Base-by-base conservation (phyloP, 2,888 invertebrate species). In the Leistus spinibarbis region DNA sequence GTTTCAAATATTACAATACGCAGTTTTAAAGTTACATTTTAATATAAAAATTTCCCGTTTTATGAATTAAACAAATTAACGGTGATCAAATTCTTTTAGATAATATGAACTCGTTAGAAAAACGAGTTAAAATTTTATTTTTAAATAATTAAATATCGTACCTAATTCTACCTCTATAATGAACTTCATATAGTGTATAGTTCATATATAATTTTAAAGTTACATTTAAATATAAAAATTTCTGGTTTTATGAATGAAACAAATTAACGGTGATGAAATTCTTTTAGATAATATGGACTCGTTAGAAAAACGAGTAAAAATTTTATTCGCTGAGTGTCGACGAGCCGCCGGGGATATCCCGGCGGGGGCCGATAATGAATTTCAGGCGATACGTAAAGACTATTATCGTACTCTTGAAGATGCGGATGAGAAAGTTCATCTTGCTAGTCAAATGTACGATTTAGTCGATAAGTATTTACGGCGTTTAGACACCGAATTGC, bases 381-480 rank as follows among this genome's bases (percentile, higher is more conserved):
- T 94, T 86, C 89, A 94, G 78, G 90, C 91, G 77, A 94, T 98
- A 79, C 88, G 92, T 77, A 91, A 91, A 84, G 96, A 97, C 79
- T 99, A 97, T 86, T 93, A 94, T 78, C 96, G 96, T 85, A 94
- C 95, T 1, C 85, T 98, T 76, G 96, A 97, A 83, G 96, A 98
- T 87, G 96, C 98, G 40, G 98, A 98, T 86, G 98, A 98, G 84
- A 99, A 99, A 86, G 96, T 97, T 23, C 92, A 95, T 78, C 88
- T 99, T 79, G 96, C 98, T 13, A 96, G 93, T 85, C 95, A 96
- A 85, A 95, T 98, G 90, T 95, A 96, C 85, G 98, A 98, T 82
- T 88, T 98, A 81, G 97, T 98, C 71, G 96, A 97, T 83, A 91
- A 97, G 82, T 98, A 98, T 87, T 88, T 97, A 81, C 88, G 97